Conservation (phyloP, 2,797 vertebrate genomes). For the Catharus ustulatus region DNA sequence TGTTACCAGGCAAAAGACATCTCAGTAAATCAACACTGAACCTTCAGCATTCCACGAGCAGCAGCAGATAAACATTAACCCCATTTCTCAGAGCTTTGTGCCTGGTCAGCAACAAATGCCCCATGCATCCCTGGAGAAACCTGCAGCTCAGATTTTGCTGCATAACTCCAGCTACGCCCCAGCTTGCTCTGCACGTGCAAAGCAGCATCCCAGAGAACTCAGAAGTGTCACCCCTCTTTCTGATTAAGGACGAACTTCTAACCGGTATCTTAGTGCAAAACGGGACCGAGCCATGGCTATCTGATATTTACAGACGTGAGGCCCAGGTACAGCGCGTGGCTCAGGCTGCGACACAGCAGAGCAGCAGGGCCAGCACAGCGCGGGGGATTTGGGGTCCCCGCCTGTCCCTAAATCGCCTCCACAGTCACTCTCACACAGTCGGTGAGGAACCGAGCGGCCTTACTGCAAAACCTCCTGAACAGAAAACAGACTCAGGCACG, state of each 20-base stretch:
- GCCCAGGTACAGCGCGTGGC: accelerated
- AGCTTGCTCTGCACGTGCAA: accelerated
- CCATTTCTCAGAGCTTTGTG: background rate
- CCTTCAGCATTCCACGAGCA: accelerated
- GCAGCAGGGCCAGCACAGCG: too few relatives aligned
- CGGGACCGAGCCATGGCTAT: accelerated
- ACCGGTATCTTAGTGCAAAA: accelerated
- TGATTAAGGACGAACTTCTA: accelerated
- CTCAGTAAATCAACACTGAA: background rate
- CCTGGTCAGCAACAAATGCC: accelerated
- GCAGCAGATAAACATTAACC: slow-evolving; percentile 27
- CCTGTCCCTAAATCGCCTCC: background rate
- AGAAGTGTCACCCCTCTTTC: accelerated
- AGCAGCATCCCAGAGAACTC: accelerated
- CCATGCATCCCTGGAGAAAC: accelerated
- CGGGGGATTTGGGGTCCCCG: background rate
- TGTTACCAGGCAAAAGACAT: accelerated
- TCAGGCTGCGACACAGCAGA: background rate
- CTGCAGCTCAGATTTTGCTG: accelerated
- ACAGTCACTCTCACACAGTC: accelerated
- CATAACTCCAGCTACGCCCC: background rate
- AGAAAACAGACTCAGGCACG: background rate
- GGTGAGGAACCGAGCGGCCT: accelerated
- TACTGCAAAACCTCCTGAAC: accelerated
- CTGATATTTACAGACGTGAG: accelerated